These are phyloP conservation scores for Drosophila subsilvestris DNA, from an alignment of 2,888 invertebrate species.

Conservation along the genomic window DNA sequence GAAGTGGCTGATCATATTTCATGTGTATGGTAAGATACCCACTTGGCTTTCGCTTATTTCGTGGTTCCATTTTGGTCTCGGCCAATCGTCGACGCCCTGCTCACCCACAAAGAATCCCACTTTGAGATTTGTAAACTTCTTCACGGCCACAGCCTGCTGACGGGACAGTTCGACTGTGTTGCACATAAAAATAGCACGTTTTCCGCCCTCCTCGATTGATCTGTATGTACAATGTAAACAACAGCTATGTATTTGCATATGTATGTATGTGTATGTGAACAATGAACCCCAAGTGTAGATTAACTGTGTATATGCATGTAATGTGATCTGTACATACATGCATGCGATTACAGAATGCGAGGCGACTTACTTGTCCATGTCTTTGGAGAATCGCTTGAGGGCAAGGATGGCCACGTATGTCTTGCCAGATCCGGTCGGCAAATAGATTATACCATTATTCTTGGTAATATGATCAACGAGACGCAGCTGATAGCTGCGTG, in stretches of 20 bases:
- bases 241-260: no score
- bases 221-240: constrained; percentile 83
- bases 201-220: constrained; percentile 87
- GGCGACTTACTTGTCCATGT: constrained; percentile 81
- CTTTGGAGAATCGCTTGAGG: constrained; percentile 84
- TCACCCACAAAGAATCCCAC: constrained; percentile 90
- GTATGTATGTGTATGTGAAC: background rate
- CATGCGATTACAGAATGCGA: no score
- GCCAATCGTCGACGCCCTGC: constrained; percentile 90
- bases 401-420: constrained; percentile 93
- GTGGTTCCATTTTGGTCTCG: constrained; percentile 86
- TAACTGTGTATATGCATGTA: no score
- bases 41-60: constrained; percentile 88
- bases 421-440: constrained; percentile 97
- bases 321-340: no score
- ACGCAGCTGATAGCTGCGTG: constrained; percentile 81
- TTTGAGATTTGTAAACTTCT: constrained; percentile 86
- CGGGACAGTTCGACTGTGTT: constrained; percentile 92
- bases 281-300: no score
- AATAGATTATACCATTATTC: constrained; percentile 94
- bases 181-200: constrained; percentile 91
- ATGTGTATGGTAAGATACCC: constrained; percentile 25
- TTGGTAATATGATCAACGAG: constrained; percentile 83
- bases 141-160: constrained; percentile 90
- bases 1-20: background rate